Evolutionary conservation across 2,797 vertebrate species (phyloP).

Genomic region (Lepilemur ruficaudatus): DNA sequence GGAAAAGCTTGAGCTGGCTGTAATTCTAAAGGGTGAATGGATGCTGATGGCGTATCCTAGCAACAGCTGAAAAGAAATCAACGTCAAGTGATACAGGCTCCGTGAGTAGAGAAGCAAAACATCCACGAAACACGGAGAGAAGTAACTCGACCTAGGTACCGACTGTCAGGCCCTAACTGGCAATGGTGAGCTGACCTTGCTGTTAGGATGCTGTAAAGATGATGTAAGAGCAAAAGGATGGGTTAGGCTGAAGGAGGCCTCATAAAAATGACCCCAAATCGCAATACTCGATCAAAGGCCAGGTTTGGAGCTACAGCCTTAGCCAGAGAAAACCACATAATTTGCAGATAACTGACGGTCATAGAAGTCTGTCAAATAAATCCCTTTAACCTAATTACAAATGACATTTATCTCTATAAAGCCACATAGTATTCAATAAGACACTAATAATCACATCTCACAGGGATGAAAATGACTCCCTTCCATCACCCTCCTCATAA

Average conservation of each 20-base stretch:
- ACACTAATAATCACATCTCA: background rate
- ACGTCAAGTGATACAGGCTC: background rate
- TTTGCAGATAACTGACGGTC: conserved; percentile 38
- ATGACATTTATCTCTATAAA: conserved; percentile 48
- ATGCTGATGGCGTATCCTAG: conserved; percentile 65
- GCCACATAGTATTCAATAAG: background rate
- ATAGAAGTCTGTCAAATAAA: conserved; percentile 38
- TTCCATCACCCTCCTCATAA: background rate
- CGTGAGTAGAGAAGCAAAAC: background rate
- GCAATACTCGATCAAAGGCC: background rate
- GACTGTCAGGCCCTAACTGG: background rate
- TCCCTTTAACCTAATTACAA: conserved; percentile 48
- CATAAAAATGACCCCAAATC: background rate
- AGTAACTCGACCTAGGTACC: background rate
- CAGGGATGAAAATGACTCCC: conserved; percentile 31
- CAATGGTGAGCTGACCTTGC: background rate
- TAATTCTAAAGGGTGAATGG: conserved; percentile 59
- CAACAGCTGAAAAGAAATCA: conserved; percentile 64
- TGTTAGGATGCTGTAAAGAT: background rate
- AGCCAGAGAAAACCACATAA: conserved; percentile 27
- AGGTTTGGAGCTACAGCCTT: background rate
- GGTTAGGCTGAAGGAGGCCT: background rate
- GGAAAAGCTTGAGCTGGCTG: conserved; percentile 39
- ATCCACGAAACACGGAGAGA: background rate
- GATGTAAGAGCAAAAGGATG: background rate